These are phyloP conservation scores for Bergia sp. DNA, from an alignment of 92 coral and sea anemone genomes.

Conservation along the genomic window DNA sequence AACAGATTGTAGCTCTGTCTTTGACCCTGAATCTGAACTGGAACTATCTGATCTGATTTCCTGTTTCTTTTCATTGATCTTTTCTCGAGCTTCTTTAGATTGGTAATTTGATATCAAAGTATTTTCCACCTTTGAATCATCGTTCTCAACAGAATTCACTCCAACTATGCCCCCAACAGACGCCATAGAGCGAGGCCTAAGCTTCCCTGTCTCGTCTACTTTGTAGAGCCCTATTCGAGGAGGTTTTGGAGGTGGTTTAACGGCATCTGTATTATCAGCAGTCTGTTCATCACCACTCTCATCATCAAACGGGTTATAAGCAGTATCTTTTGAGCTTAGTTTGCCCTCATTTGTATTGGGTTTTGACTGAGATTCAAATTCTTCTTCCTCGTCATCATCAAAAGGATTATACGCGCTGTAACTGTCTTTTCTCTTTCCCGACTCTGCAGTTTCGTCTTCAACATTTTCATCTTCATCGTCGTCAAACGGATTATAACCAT, in stretches of 20 bases:
- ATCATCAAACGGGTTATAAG: constrained; percentile 14
- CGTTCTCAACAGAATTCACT: background rate
- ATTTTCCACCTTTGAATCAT: background rate
- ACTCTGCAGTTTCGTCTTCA: constrained; percentile 23
- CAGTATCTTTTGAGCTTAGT: constrained; percentile 24
- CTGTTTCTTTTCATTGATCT: background rate
- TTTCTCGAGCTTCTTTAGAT: background rate
- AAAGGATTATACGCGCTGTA: constrained; percentile 77
- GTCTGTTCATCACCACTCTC: constrained; percentile 15
- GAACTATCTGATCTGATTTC: background rate
- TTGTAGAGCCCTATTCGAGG: constrained; percentile 51
- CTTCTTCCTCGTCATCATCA: constrained; percentile 54
- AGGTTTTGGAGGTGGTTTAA: constrained; percentile 62
- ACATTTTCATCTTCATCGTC: constrained; percentile 70
- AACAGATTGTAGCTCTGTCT: background rate
- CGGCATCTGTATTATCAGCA: background rate
- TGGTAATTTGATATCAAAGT: background rate
- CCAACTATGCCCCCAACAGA: background rate
- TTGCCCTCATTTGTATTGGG: constrained; percentile 15
- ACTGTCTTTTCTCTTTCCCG: constrained; percentile 30
- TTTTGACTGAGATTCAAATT: background rate
- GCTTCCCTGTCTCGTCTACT: constrained; percentile 24
- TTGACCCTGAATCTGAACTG: background rate
- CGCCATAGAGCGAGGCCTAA: constrained; percentile 13
- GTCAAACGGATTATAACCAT: constrained; percentile 88